Evolutionary conservation across 2,888 invertebrate species (phyloP), one percentile per base, ranked within the genome.

Genomic region (Lycophotia porphyrea): DNA sequence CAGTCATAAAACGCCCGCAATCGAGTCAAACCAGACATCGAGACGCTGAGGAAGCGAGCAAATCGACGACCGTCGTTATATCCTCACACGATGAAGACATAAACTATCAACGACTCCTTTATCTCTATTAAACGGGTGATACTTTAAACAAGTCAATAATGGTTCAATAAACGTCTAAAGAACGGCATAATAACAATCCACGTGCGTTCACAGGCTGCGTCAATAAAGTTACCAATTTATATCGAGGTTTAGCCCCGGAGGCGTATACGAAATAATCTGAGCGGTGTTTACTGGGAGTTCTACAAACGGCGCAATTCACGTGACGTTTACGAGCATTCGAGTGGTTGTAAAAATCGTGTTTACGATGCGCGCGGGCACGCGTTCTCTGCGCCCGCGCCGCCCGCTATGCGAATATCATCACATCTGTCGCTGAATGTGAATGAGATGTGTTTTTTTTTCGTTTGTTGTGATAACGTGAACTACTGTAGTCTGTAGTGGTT

Each of bases 141-240:
- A 95, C 94, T 95, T 96, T 96, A 95, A 95, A 96, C 96, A 95
- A 95, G 94, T 95, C 96, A 95, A 96, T 96, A 96, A 96, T 94
- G 94, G 93, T 95, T 93, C 96, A 95, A 96, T 96, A 96, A 96
- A 96, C 92, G 96, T 96, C 96, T 90, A 93, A 93, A 93, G 95
- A 94, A 95, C 94, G 94, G 95, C 94, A 95, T 96, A 96, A 96
- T 96, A 96, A 95, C 94, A 94, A 95, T 93, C 95, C 95, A 93
- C 95, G 95, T 94, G 95, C 92, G 92, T 92, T 92, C 92, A 90
- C 90, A 92, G 94, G 91, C 91, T 90, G 90, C 90, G 90, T 91
- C 91, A 93, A 95, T 96, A 96, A 96, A 96, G 93, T 94, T 93
- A 93, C 95, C 90, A 96, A 96, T 96, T 96, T 96, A 96, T 95